These are phyloP conservation scores for Cariama cristata DNA, from an alignment of 2,113 vertebrate species.

Conservation along the genomic window DNA sequence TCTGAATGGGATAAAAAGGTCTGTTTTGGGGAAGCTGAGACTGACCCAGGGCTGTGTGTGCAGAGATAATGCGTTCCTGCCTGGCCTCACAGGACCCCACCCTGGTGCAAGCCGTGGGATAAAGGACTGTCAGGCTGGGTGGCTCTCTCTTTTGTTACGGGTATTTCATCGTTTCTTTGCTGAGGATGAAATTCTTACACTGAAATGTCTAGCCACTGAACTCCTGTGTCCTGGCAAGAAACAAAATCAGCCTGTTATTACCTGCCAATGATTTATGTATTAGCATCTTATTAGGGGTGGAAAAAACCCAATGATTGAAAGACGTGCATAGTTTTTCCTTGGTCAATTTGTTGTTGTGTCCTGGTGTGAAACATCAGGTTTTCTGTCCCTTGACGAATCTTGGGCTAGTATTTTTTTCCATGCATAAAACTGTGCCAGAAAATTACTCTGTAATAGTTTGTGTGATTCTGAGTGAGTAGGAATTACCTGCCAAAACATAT, in stretches of 20 bases:
- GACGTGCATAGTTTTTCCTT: background rate
- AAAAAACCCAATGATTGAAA: background rate
- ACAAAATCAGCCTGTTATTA: background rate
- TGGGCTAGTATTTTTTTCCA: background rate
- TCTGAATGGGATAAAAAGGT: background rate
- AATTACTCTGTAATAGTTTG: background rate
- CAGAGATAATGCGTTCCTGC: fast-evolving
- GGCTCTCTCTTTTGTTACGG: background rate
- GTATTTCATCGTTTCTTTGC: background rate
- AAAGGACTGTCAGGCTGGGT: fast-evolving
- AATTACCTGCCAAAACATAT: background rate
- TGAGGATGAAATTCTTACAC: background rate
- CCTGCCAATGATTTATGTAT: background rate
- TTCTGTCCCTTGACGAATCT: background rate
- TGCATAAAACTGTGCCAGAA: background rate
- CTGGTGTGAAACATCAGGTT: background rate
- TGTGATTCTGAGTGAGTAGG: background rate
- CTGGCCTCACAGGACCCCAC: fast-evolving
- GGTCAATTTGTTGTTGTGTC: background rate
- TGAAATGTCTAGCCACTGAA: fast-evolving
- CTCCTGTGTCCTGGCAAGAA: background rate
- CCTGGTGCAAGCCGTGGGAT: background rate
- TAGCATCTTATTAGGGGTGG: background rate
- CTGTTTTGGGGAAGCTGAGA: background rate
- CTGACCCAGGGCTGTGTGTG: background rate